Evolutionary conservation across 2,113 vertebrate genomes (phyloP), one percentile per base, ranked within the genome.

Genomic region (Nanorana parkeri): DNA sequence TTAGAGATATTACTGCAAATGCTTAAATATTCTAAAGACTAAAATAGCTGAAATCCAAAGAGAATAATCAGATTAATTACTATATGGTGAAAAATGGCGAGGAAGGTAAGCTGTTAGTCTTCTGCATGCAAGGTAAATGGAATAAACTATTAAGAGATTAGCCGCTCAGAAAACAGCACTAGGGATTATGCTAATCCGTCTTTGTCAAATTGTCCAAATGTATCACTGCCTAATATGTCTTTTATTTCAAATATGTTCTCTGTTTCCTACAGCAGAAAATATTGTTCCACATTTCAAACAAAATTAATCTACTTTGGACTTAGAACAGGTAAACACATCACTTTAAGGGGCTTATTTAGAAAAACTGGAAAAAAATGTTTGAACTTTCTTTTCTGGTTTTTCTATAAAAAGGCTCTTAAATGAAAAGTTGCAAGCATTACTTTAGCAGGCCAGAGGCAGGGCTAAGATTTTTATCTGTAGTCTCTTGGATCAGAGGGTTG

Each of bases 111-210:
- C 71, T 60, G 26, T 32, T 24, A 68, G 67, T 51, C 36, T 23
- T 32, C 17, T 73, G 26, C 52, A 29, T 73, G 69, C 69, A 36
- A 36, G 28, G 71, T 74, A 74, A 74, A 74, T 74, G 71, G 71
- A 74, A 60, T 58, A 74, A 74, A 74, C 71, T 60, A 60, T 74
- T 74, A 74, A 36, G 71, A 58, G 54, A 60, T 74, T 60, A 74
- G 71, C 71, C 58, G 56, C 71, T 74, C 32, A 36, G 69, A 73
- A 73, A 73, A 58, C 54, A 73, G 52, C 24, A 58, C 24, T 29
- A 29, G 71, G 71, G 28, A 58, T 74, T 74, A 74, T 58, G 21
- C 19, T 74, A 74, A 74, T 74, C 54, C 71, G 19, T 54, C 54
- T 36, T 21, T 74, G 51, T 74, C 28, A 58, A 74, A 74, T 60